These are phyloP conservation scores for Siniperca scherzeri DNA, from an alignment of 2,797 vertebrate genomes.

Conservation along the genomic window DNA sequence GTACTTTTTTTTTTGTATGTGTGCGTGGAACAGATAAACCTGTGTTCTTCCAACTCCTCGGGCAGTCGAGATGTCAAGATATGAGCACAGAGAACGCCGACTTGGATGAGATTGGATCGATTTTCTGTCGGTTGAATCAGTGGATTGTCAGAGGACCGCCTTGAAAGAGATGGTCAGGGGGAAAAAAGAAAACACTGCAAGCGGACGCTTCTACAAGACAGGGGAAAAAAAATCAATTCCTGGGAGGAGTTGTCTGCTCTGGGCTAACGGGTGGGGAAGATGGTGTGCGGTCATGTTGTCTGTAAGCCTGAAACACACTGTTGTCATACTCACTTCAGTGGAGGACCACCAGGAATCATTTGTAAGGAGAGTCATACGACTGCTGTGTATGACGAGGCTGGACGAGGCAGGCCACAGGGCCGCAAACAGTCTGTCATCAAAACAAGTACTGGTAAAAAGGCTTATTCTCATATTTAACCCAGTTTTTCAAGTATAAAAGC, in stretches of 20 bases:
- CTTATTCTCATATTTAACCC: background rate
- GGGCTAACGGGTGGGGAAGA: background rate
- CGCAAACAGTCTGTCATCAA: too few relatives aligned
- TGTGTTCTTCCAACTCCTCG: slow-evolving; percentile 27
- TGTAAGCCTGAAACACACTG: slow-evolving; percentile 6
- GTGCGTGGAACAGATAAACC: slow-evolving; percentile 23
- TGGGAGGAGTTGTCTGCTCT: slow-evolving; percentile 40
- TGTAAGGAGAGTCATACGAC: background rate
- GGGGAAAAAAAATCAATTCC: slow-evolving; percentile 64
- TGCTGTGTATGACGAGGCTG: background rate
- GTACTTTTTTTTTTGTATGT: background rate
- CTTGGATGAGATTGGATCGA: slow-evolving; percentile 69
- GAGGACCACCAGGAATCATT: slow-evolving; percentile 21
- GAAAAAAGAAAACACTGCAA: slow-evolving; percentile 39
- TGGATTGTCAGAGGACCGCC: slow-evolving; percentile 57
- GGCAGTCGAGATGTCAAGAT: slow-evolving; percentile 58
- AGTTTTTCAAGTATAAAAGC: too few relatives aligned
- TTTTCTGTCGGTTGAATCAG: slow-evolving; percentile 71
- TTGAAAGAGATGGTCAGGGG: slow-evolving; percentile 43
- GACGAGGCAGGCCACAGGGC: background rate
- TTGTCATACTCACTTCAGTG: background rate
- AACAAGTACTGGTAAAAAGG: background rate
- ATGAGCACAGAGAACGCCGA: slow-evolving; percentile 49
- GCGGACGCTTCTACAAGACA: slow-evolving; percentile 26
- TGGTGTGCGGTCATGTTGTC: slow-evolving; percentile 18